Conservation (phyloP, 2,113 vertebrate genomes). For the Cephalophus harveyi region DNA sequence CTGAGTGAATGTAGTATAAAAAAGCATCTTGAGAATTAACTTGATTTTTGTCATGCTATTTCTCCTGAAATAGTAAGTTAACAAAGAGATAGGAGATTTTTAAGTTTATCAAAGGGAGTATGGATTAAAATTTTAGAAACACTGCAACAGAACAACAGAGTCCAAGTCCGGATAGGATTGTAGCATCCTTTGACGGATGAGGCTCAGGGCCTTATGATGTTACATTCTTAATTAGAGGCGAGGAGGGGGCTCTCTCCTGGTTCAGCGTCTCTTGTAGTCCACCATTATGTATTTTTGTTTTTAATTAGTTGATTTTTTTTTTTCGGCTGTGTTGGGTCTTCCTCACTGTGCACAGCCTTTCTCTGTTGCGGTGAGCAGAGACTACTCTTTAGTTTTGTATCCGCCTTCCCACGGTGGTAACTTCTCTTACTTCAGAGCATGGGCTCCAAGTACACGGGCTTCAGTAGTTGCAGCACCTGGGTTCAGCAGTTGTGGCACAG, state of each 20-base stretch:
- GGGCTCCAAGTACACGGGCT: background rate
- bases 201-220: background rate
- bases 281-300: background rate
- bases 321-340: background rate
- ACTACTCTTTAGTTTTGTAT: background rate
- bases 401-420: background rate
- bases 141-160: background rate
- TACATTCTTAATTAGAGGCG: background rate
- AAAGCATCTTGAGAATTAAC: background rate
- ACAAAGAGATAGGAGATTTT: background rate
- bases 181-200: background rate
- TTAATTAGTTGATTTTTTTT: background rate
- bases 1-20: background rate
- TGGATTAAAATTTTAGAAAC: constrained; percentile 5
- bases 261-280: background rate
- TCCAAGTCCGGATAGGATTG: background rate
- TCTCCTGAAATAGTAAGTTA: constrained; percentile 20
- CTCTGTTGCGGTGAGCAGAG: background rate
- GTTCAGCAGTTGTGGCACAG: background rate
- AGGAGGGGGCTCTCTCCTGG: background rate
- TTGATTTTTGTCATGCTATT: background rate
- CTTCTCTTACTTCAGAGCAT: background rate
- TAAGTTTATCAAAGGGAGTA: background rate
- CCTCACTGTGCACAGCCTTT: background rate
- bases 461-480: background rate